A percentile compares a stretch with the other conserved stretches of the same genome.
These are phyloP conservation scores for Agapornis canus DNA, from an alignment of 2,797 vertebrate genomes.

Conservation along the genomic window DNA sequence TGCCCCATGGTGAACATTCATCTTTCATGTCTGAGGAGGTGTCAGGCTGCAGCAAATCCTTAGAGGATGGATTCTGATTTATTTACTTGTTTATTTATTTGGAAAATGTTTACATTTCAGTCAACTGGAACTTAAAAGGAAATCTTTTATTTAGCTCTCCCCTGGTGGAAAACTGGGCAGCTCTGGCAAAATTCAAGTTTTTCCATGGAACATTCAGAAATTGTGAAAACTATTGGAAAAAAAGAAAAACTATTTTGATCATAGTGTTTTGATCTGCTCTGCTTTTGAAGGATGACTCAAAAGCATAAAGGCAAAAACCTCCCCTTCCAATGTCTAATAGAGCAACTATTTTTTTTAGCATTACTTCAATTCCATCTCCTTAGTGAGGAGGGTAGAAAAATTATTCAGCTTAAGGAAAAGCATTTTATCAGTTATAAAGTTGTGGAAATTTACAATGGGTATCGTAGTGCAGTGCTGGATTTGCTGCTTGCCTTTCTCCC, in stretches of 20 bases:
- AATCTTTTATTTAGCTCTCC: conserved; percentile 44
- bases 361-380: conserved; percentile 18
- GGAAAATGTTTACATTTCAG: conserved; percentile 43
- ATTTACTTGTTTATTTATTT: conserved; percentile 57
- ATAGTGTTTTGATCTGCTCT: conserved; percentile 11
- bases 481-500: conserved; percentile 23
- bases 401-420: conserved; percentile 47
- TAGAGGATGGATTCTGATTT: conserved; percentile 9
- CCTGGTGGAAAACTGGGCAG: conserved; percentile 31
- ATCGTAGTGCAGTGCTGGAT: conserved; percentile 22
- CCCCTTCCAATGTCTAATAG: not conserved
- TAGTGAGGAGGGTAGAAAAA: conserved; percentile 3
- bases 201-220: conserved; percentile 53
- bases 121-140: conserved; percentile 59
- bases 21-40: not conserved
- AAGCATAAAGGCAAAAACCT: conserved; percentile 15
- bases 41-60: not conserved
- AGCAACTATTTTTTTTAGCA: not conserved
- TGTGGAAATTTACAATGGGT: conserved; percentile 39
- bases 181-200: conserved; percentile 49
- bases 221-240: conserved; percentile 16
- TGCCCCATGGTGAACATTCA: not conserved
- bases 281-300: conserved; percentile 4
- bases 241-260: not conserved
- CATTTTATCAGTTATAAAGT: conserved; percentile 51